Evolutionary conservation across 2,797 vertebrate genomes (phyloP).

Genomic region (Enteromius radiatus): DNA sequence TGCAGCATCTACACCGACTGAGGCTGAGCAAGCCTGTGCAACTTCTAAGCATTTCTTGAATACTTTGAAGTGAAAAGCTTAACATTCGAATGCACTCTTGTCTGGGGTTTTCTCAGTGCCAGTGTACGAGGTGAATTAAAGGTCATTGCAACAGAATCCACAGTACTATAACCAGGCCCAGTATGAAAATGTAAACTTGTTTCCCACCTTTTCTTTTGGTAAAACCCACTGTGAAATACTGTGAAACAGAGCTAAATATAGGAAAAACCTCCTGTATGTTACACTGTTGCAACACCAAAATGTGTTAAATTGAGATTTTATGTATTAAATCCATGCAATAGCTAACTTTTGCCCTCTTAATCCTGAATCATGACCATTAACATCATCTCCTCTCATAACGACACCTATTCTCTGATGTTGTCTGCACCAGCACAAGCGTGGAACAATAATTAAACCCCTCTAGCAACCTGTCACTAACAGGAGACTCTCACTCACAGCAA

Average conservation of each 20-base stretch:
- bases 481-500: background rate
- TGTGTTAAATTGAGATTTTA: background rate
- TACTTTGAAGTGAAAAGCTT: constrained; percentile 6
- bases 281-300: background rate
- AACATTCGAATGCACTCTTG: background rate
- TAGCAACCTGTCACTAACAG: background rate
- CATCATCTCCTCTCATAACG: background rate
- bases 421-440: background rate
- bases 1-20: constrained; percentile 15
- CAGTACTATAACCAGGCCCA: background rate
- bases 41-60: constrained; percentile 24
- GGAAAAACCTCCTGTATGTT: background rate
- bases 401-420: background rate
- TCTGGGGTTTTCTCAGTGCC: constrained; percentile 8
- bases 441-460: background rate
- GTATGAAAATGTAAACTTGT: background rate
- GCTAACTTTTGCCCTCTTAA: background rate
- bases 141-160: constrained; percentile 41
- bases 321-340: background rate
- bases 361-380: background rate
- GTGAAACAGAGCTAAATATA: background rate
- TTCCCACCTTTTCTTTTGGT: background rate
- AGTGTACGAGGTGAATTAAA: constrained; percentile 37
- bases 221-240: background rate
- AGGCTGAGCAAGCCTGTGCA: background rate